phyloP scores from a whole-genome alignment of 2,797 vertebrate genomes.

The Muscicapa striata region DNA sequence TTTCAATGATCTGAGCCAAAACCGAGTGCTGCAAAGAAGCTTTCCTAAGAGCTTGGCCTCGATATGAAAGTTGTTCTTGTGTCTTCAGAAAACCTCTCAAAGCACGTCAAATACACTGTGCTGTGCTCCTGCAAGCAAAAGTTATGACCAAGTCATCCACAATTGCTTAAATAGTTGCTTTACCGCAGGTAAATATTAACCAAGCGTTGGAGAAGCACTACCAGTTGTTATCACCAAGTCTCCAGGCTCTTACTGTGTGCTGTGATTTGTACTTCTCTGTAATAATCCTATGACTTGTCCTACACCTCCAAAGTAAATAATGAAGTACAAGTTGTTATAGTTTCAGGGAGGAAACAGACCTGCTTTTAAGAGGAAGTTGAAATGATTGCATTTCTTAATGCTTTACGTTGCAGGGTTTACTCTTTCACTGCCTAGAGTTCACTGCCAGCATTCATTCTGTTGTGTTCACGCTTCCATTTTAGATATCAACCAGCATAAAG shows the following conservation, averaged over 20 bases:
- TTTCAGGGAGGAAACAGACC: not conserved
- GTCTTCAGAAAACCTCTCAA: not conserved
- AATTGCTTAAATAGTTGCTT: conserved; percentile 25
- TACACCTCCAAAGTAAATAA: conserved; percentile 63
- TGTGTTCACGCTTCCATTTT: not conserved
- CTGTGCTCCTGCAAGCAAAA: conserved; percentile 30
- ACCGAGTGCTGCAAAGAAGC: not conserved
- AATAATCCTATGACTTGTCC: not conserved
- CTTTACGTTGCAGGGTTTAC: not conserved
- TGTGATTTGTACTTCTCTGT: not conserved
- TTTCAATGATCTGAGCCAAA: conserved; percentile 11
- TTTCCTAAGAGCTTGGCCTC: not conserved
- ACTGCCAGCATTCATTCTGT: not conserved
- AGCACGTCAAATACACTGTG: not conserved
- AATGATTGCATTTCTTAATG: not conserved
- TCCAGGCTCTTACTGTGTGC: not conserved
- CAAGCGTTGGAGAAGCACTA: conserved; percentile 36
- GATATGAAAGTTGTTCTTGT: not conserved
- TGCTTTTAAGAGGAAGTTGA: not conserved
- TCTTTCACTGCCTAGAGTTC: not conserved
- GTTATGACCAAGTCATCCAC: not conserved
- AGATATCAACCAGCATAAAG: not conserved
- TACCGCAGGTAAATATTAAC: conserved; percentile 76
- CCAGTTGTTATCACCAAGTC: conserved; percentile 49
- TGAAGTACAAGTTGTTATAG: not conserved